Conservation (phyloP, 1,140 invertebrate species). For the Doryteuthis pealeii region DNA sequence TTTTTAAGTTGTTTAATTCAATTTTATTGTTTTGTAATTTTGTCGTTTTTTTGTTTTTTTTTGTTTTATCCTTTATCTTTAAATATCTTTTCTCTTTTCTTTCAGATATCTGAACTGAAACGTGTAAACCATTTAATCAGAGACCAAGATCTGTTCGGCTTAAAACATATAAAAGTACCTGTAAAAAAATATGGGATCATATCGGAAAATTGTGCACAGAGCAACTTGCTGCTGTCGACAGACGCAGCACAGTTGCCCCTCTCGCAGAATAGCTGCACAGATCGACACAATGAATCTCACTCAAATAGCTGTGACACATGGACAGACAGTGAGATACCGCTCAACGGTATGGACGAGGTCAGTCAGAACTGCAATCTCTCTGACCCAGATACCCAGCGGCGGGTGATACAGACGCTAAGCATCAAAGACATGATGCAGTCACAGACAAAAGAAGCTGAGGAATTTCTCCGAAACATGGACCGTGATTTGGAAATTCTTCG, state of each 20-base stretch:
- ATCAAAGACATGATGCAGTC: slow-evolving; percentile 39
- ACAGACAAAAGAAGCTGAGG: slow-evolving; percentile 41
- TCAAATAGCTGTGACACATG: slow-evolving; percentile 18
- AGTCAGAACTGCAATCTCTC: slow-evolving; percentile 30
- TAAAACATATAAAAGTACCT: slow-evolving; percentile 49
- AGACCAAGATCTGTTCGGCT: slow-evolving; percentile 53
- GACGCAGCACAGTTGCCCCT: not conserved
- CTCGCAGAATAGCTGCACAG: slow-evolving; percentile 4
- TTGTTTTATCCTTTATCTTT: no score
- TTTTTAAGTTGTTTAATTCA: no score
- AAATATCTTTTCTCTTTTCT: slow-evolving; percentile 22
- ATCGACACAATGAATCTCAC: not conserved
- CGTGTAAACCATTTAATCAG: slow-evolving; percentile 50
- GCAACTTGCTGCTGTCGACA: slow-evolving; percentile 16
- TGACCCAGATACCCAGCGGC: slow-evolving; percentile 44
- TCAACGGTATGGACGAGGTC: slow-evolving; percentile 8
- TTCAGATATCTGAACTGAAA: slow-evolving; percentile 53
- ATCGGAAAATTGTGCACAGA: slow-evolving; percentile 36
- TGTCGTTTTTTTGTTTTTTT: no score
- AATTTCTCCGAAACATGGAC: slow-evolving; percentile 51
- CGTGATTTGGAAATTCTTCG: slow-evolving; percentile 45
- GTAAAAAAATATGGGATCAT: slow-evolving; percentile 41
- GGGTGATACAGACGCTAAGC: slow-evolving; percentile 47
- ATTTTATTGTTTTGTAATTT: no score
- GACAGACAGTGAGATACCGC: slow-evolving; percentile 26